These are phyloP conservation scores for Cyanistes caeruleus DNA, from an alignment of 2,113 vertebrate species.

Conservation along the genomic window DNA sequence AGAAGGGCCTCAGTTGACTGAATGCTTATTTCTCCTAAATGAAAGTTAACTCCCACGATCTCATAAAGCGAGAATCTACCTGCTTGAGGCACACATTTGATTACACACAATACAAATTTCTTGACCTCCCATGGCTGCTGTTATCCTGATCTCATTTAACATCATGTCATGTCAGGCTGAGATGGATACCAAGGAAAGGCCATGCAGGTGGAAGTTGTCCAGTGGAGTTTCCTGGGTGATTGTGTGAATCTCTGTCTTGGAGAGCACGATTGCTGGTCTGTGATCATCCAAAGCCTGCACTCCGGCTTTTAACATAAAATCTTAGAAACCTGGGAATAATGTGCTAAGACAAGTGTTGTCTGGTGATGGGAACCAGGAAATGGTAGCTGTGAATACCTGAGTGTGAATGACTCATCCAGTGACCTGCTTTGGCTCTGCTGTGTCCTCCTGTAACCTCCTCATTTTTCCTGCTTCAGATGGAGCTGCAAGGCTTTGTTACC, in stretches of 20 bases:
- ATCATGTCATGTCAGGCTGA: neutral
- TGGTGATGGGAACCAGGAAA: conserved; percentile 62
- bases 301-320: conserved; percentile 41
- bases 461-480: neutral
- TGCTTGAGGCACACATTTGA: neutral
- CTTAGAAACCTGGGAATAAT: conserved; percentile 56
- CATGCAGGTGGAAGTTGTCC: neutral
- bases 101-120: neutral
- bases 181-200: neutral
- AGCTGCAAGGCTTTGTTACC: conserved; percentile 10
- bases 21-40: conserved; percentile 46
- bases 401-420: conserved; percentile 24
- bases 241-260: neutral
- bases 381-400: conserved; percentile 56
- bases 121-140: conserved; percentile 32
- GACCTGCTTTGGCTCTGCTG: conserved; percentile 37
- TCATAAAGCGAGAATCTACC: conserved; percentile 40
- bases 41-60: conserved; percentile 45
- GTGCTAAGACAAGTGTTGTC: conserved; percentile 52
- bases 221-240: neutral
- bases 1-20: conserved; percentile 46
- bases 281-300: neutral
- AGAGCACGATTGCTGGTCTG: neutral
- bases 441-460: conserved; percentile 50
- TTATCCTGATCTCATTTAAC: neutral